Percentiles rank a stretch among this genome's conserved stretches.
Conservation (phyloP, 2,888 invertebrate genomes). For the Cremastinae sp. region DNA sequence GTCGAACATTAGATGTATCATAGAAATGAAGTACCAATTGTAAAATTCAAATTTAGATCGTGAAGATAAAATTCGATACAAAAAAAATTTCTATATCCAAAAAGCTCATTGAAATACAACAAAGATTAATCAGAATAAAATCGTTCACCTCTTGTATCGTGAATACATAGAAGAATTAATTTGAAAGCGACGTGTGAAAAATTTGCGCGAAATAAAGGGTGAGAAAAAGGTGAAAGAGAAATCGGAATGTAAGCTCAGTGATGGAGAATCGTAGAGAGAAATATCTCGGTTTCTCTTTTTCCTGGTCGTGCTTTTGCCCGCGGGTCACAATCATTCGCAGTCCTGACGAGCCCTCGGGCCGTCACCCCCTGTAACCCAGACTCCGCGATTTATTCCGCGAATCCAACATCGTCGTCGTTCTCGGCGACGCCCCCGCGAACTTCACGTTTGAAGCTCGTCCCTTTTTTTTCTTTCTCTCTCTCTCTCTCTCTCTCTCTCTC, state of each 20-base stretch:
- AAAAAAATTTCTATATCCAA: no score
- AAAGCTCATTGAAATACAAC: no score
- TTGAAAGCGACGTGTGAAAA: no score
- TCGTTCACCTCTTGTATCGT: no score
- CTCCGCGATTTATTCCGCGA: constrained; percentile 61
- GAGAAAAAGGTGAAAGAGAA: constrained; percentile 5
- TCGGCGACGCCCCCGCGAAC: constrained; percentile 52
- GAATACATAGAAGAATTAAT: no score
- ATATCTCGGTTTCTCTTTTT: constrained; percentile 48
- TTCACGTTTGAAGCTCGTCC: constrained; percentile 42
- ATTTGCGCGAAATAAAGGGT: background rate
- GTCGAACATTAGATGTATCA: no score
- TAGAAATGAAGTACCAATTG: no score
- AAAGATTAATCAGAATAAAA: no score
- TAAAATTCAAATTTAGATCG: no score
- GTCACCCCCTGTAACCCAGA: constrained; percentile 46
- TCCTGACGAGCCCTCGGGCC: constrained; percentile 66
- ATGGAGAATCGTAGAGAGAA: constrained; percentile 34
- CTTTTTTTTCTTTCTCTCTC: constrained; percentile 44
- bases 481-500: constrained; percentile 45
- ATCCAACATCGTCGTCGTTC: constrained; percentile 67
- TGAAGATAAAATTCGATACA: no score
- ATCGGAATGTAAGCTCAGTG: background rate
- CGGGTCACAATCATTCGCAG: constrained; percentile 73
- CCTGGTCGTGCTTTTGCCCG: constrained; percentile 66